These are phyloP conservation scores for Exephanes ischioxanthus DNA, from an alignment of 2,888 invertebrate genomes.

Conservation along the genomic window DNA sequence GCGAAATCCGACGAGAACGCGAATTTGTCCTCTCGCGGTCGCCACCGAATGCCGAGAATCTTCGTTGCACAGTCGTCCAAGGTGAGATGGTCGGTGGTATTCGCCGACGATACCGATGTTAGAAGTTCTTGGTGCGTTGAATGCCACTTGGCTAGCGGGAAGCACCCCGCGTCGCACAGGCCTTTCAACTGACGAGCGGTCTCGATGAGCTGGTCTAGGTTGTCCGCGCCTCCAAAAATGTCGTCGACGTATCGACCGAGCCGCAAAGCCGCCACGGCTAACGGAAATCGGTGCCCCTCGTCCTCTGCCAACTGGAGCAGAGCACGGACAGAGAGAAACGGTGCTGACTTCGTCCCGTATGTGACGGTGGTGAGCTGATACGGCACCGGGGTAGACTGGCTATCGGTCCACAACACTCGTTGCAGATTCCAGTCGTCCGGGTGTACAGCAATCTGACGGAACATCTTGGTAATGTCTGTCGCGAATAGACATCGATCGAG, in stretches of 20 bases:
- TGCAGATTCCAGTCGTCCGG: conserved; percentile 66
- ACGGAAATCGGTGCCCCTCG: conserved; percentile 45
- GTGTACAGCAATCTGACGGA: conserved; percentile 12
- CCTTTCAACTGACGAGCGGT: conserved; percentile 39
- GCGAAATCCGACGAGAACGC: neutral
- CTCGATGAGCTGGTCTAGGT: conserved; percentile 18
- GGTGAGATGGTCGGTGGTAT: conserved; percentile 14
- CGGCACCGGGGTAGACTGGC: too few species aligned
- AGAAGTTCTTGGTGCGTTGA: neutral
- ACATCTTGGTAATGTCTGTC: conserved; percentile 22
- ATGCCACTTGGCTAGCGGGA: conserved; percentile 61
- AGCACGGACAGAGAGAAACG: conserved; percentile 40
- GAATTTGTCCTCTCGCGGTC: conserved; percentile 22
- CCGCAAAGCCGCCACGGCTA: conserved; percentile 29
- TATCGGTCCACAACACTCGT: too few species aligned
- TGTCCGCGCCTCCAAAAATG: conserved; percentile 57
- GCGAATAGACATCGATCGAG: neutral
- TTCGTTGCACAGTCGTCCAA: conserved; percentile 54
- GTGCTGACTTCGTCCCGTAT: conserved; percentile 49
- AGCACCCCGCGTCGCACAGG: conserved; percentile 53
- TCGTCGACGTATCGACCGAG: conserved; percentile 58
- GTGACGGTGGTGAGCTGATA: too few species aligned
- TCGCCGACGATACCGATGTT: neutral
- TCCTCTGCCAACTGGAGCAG: conserved; percentile 47
- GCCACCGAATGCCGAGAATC: conserved; percentile 61